A percentile compares a stretch with the other conserved stretches of the same genome.
phyloP scores from a whole-genome alignment of 2,113 vertebrate genomes.

The Pollachius pollachius region DNA sequence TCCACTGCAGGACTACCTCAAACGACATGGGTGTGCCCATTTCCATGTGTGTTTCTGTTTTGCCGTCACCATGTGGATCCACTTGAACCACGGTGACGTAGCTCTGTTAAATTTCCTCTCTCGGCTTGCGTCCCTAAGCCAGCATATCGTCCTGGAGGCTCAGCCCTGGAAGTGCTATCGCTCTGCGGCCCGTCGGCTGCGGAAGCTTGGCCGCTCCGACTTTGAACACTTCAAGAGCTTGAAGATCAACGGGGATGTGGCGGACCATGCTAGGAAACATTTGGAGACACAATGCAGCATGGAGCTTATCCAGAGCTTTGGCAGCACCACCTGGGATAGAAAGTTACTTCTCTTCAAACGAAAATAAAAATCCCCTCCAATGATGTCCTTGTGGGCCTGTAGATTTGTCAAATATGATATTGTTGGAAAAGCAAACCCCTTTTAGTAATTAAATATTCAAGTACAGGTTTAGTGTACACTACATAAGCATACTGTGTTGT shows the following conservation, averaged over 20 bases:
- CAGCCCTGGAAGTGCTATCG: slow-evolving; percentile 96
- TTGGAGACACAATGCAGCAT: slow-evolving; percentile 79
- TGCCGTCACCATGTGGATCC: slow-evolving; percentile 97
- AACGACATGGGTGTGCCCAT: slow-evolving; percentile 60
- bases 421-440: no score
- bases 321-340: slow-evolving; percentile 86
- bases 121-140: slow-evolving; percentile 75
- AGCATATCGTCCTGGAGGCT: slow-evolving; percentile 83
- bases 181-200: slow-evolving; percentile 84
- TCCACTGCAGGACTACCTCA: slow-evolving; percentile 71
- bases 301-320: slow-evolving; percentile 83
- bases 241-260: slow-evolving; percentile 80
- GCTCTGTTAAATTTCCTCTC: slow-evolving; percentile 81
- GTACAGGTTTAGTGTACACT: no score
- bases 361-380: slow-evolving; percentile 13
- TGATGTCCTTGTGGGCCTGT: not conserved
- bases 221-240: slow-evolving; percentile 88
- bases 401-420: no score
- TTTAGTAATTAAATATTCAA: no score
- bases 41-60: slow-evolving; percentile 88
- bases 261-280: slow-evolving; percentile 70
- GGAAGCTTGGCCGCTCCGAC: slow-evolving; percentile 81
- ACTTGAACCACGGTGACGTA: slow-evolving; percentile 86
- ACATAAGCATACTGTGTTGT: no score
- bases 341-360: slow-evolving; percentile 83